Evolutionary conservation across 1,140 invertebrate genomes (phyloP).

Genomic region (Stegodyphus mimosarum): DNA sequence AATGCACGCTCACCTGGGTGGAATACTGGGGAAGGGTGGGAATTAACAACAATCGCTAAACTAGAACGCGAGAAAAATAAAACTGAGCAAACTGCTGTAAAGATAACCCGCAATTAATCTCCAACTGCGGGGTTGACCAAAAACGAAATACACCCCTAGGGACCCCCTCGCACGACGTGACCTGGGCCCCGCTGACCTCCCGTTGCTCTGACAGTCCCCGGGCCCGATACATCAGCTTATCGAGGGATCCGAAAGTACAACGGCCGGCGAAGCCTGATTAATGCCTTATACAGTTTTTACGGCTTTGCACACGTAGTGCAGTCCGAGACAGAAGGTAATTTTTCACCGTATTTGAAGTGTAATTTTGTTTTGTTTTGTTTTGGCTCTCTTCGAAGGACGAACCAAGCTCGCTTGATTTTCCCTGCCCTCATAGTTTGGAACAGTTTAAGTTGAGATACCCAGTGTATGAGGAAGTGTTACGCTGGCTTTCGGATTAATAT

Average conservation of each 20-base stretch:
- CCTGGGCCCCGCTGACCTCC: not conserved
- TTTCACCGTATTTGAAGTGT: slow-evolving; percentile 48
- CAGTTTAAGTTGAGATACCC: no score
- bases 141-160: slow-evolving; percentile 20
- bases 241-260: slow-evolving; percentile 24
- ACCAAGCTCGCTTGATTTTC: not conserved
- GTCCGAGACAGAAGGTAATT: slow-evolving; percentile 47
- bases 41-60: not conserved
- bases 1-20: no score
- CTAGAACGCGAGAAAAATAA: slow-evolving; percentile 9
- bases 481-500: not conserved
- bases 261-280: slow-evolving; percentile 36
- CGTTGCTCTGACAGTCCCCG: slow-evolving; percentile 16
- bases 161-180: slow-evolving; percentile 39
- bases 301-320: slow-evolving; percentile 22
- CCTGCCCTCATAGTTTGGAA: not conserved
- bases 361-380: slow-evolving; percentile 38
- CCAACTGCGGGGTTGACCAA: slow-evolving; percentile 20
- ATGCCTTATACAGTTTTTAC: slow-evolving; percentile 35
- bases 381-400: slow-evolving; percentile 19
- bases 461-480: not conserved
- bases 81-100: slow-evolving; percentile 10
- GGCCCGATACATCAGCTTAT: slow-evolving; percentile 45
- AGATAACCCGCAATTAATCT: slow-evolving; percentile 42
- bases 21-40: not conserved